Conservation (phyloP, 2,113 vertebrate species). For the Salvelinus fontinalis region DNA sequence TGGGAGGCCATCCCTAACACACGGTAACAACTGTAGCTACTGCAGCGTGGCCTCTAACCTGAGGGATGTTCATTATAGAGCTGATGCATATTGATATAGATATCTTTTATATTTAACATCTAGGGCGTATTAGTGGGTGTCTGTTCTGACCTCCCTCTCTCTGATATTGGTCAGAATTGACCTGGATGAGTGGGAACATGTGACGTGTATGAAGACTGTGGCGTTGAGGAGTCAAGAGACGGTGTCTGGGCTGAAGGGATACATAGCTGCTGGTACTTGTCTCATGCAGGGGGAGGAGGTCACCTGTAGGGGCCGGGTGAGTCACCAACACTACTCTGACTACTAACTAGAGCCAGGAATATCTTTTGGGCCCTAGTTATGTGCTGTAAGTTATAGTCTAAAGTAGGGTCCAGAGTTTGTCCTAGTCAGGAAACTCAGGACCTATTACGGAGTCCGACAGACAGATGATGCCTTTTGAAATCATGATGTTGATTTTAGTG, state of each 20-base stretch:
- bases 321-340: slow-evolving; percentile 22
- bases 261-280: slow-evolving; percentile 85
- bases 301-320: slow-evolving; percentile 88
- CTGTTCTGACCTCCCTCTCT: not conserved
- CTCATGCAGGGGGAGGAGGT: slow-evolving; percentile 92
- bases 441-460: no score
- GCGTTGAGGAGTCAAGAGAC: slow-evolving; percentile 89
- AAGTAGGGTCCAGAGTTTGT: no score
- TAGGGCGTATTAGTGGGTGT: no score
- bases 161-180: slow-evolving; percentile 75
- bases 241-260: slow-evolving; percentile 89
- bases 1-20: slow-evolving; percentile 93
- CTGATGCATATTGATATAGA: no score
- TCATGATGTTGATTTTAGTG: not conserved
- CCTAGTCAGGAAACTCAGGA: no score
- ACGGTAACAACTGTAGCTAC: slow-evolving; percentile 64
- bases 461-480: not conserved
- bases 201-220: slow-evolving; percentile 93
- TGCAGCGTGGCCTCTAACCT: no score
- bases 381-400: no score
- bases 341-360: not conserved
- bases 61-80: no score
- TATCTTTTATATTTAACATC: no score
- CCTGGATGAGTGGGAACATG: slow-evolving; percentile 92
- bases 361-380: no score